phyloP scores from a whole-genome alignment of 2,888 invertebrate species.

The Amphimallon solstitiale region DNA sequence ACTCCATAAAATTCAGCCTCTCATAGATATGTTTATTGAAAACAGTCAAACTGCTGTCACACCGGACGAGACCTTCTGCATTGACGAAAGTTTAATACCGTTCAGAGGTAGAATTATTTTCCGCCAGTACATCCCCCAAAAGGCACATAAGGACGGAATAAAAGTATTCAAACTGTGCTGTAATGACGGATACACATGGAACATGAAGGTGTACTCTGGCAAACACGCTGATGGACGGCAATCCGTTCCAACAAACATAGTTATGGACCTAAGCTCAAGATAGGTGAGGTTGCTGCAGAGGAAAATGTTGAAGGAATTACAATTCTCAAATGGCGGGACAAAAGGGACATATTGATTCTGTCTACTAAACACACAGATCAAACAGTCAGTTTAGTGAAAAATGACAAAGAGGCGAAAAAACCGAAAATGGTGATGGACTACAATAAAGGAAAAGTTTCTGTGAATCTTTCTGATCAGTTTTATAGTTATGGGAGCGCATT shows the following conservation, averaged over 20 bases:
- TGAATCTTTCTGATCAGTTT: conserved; percentile 44
- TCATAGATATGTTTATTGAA: conserved; percentile 36
- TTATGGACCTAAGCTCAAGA: too few species aligned
- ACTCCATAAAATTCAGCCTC: conserved; percentile 36
- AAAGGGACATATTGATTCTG: too few species aligned
- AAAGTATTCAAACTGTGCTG: conserved; percentile 49
- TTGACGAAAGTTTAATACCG: conserved; percentile 15
- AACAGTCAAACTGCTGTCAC: conserved; percentile 20
- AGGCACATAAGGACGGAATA: conserved; percentile 47
- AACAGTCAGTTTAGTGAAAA: background rate
- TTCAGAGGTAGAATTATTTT: conserved; percentile 41
- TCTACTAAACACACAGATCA: too few species aligned
- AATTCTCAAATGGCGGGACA: background rate
- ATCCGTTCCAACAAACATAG: too few species aligned
- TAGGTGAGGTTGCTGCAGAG: background rate
- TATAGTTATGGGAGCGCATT: conserved; percentile 39
- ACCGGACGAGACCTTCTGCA: conserved; percentile 12
- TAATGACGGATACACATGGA: conserved; percentile 41
- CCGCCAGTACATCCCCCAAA: conserved; percentile 45
- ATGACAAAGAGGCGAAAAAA: conserved; percentile 13
- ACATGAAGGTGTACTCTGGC: background rate
- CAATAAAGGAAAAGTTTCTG: conserved; percentile 43
- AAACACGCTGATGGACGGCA: too few species aligned
- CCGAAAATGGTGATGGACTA: conserved; percentile 42
- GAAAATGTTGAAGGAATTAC: conserved; percentile 1